These are phyloP conservation scores for Saccopteryx bilineata DNA, from an alignment of 2,113 vertebrate genomes.

Conservation along the genomic window DNA sequence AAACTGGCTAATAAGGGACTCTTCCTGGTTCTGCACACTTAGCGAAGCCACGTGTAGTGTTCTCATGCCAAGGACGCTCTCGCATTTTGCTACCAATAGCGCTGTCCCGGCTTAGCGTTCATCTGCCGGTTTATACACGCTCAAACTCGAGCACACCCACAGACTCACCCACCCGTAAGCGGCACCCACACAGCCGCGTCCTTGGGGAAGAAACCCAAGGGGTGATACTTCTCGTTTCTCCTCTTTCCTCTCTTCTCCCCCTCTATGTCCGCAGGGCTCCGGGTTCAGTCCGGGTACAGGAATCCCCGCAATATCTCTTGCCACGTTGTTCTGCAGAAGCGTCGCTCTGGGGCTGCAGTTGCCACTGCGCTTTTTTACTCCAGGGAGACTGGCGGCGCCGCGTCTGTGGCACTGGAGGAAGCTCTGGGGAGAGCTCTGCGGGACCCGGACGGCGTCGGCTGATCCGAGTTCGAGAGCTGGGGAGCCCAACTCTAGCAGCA, in stretches of 20 bases:
- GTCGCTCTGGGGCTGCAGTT: too few relatives aligned
- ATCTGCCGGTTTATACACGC: background rate
- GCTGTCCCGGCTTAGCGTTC: background rate
- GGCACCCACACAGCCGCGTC: background rate
- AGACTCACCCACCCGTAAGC: background rate
- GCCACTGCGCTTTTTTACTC: background rate
- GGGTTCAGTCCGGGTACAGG: background rate
- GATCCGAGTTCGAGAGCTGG: fast-evolving
- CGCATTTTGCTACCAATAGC: background rate
- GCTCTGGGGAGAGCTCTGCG: fast-evolving
- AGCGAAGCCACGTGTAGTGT: background rate
- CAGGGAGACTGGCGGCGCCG: fast-evolving
- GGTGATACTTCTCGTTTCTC: background rate
- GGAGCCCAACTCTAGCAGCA: fast-evolving
- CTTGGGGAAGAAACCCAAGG: background rate
- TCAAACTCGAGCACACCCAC: background rate
- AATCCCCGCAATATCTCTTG: background rate
- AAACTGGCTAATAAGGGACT: background rate
- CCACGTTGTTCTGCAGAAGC: background rate
- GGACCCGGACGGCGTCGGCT: fast-evolving
- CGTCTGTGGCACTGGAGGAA: fast-evolving
- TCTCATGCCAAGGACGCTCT: background rate
- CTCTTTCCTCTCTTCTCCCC: background rate
- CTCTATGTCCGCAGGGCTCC: background rate
- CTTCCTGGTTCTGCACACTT: background rate